Evolutionary conservation across 1,140 invertebrate genomes (phyloP).

Genomic region (Diploscapter pachys): DNA sequence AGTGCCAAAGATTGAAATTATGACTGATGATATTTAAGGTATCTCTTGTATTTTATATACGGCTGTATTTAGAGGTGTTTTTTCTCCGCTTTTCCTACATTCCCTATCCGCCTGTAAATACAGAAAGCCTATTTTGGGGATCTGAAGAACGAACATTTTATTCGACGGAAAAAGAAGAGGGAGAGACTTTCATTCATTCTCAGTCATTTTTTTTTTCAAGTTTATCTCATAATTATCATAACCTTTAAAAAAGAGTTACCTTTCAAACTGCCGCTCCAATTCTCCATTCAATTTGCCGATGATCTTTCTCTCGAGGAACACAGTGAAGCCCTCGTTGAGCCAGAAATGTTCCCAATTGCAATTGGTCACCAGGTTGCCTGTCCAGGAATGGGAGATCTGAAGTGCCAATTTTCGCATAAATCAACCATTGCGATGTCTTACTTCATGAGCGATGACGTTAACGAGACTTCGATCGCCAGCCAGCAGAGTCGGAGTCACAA

Average conservation of each 20-base stretch:
- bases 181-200: conserved; percentile 70
- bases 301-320: conserved; percentile 85
- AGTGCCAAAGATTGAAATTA: neutral
- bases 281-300: conserved; percentile 69
- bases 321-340: conserved; percentile 93
- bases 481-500: conserved; percentile 79
- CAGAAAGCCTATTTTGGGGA: too few species aligned
- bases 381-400: conserved; percentile 91
- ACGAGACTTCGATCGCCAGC: conserved; percentile 69
- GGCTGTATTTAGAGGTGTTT: too few species aligned
- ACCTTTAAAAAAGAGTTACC: conserved; percentile 65
- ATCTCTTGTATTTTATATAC: too few species aligned
- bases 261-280: conserved; percentile 24
- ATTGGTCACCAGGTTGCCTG: conserved; percentile 90
- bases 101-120: too few species aligned
- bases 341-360: conserved; percentile 90
- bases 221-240: conserved; percentile 59
- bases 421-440: too few species aligned
- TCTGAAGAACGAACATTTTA: too few species aligned
- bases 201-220: conserved; percentile 2
- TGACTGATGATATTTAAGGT: too few species aligned
- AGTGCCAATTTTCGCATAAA: too few species aligned
- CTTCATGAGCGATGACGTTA: conserved; percentile 82
- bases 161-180: neutral
- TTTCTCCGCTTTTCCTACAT: too few species aligned